Base-by-base conservation (phyloP, 2,888 invertebrate genomes). In the Trachelus iudaicus region DNA sequence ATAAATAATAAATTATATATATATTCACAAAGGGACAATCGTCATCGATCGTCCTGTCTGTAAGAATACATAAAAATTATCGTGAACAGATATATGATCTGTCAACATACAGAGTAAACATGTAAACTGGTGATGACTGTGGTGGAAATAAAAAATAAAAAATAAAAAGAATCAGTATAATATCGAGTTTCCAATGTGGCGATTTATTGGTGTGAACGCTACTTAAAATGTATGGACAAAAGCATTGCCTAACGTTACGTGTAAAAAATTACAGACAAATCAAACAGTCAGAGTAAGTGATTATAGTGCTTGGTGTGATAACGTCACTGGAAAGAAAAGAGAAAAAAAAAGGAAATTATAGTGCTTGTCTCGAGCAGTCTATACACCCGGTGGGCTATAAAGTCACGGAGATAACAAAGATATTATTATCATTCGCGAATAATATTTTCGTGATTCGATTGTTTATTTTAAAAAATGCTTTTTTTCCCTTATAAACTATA, bases 321-420 rank as follows among this genome's bases (percentile, higher is more conserved):
- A 34, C 31, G 31, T 33, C 23, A 71, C 33, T 34, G 71, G 1
- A 71, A 30, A 11, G 23, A 30, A 34, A 71, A 34, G 23, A 71
- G 23, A 71, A 2, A 71, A 23, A 11, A 71, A 71, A 33, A 23
- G 9, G 23, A 56, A 56, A 56, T 23, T 56, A 34, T 71, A 31
- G 71, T 71, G 71, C 71, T 71, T 71, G 71, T n/a, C 71, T 71
- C 33, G 31, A 34, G 71, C 71, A 71, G 71, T 71, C 31, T 71
- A 56, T 56, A 71, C 71, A 34, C 71, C 31, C 71, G 23, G 30
- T 71, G 71, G 33, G 30, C 71, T 71, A 31, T 34, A 34, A 71
- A 71, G 31, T 34, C 33, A 71, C 33, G 31, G 71, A 34, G 33
- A 71, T 23, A 56, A 56, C 23, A 56, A 23, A 56, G 56, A 56